A percentile compares a stretch with the other conserved stretches of the same genome.
These are phyloP conservation scores for Sturnira hondurensis DNA, from an alignment of 2,113 vertebrate species.

Conservation along the genomic window DNA sequence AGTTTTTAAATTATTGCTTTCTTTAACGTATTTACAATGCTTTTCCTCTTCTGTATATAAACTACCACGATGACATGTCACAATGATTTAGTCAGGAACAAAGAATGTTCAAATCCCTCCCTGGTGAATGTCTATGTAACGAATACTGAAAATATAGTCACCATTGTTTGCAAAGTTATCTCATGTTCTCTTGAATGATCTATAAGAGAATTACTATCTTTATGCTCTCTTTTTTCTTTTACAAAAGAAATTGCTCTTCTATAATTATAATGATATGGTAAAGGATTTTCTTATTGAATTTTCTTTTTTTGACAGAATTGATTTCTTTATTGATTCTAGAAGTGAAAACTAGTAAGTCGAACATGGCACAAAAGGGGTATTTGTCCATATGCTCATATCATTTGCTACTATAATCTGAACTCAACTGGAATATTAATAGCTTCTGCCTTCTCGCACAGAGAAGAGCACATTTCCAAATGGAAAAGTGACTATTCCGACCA, in stretches of 20 bases:
- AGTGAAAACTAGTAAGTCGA: conserved; percentile 77
- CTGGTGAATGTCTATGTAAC: conserved; percentile 47
- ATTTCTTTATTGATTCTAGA: conserved; percentile 79
- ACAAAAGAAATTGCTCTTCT: conserved; percentile 70
- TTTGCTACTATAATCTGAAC: conserved; percentile 69
- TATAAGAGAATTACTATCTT: conserved; percentile 53
- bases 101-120: conserved; percentile 54
- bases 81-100: conserved; percentile 65
- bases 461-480: conserved; percentile 50
- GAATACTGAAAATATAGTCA: conserved; percentile 68
- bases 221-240: conserved; percentile 63
- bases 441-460: conserved; percentile 63
- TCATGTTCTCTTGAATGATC: conserved; percentile 50
- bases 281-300: conserved; percentile 79
- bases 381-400: conserved; percentile 62
- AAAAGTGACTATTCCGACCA: conserved; percentile 58
- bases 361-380: conserved; percentile 75
- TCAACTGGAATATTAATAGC: conserved; percentile 66
- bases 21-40: conserved; percentile 52
- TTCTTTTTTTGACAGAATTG: conserved; percentile 74
- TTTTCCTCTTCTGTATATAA: conserved; percentile 62
- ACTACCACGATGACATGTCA: conserved; percentile 29
- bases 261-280: conserved; percentile 75
- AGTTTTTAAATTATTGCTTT: conserved; percentile 70
- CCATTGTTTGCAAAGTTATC: conserved; percentile 63